Base-by-base conservation (phyloP, 2,888 invertebrate genomes). In the Yponomeuta malinellus region DNA sequence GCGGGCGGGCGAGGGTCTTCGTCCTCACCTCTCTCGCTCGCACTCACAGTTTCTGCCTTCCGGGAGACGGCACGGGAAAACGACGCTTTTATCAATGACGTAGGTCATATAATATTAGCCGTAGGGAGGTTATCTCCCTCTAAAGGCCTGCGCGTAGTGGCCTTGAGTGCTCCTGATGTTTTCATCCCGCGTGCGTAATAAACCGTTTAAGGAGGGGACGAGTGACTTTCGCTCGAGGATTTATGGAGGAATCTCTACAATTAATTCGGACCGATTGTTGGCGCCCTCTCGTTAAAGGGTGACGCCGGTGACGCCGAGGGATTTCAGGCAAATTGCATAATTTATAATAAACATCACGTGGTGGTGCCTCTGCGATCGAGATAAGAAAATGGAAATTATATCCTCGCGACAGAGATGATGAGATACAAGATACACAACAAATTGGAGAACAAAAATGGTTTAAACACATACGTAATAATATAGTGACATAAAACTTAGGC, bases 181-280 rank as follows among this genome's bases (percentile, higher is more conserved):
- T 90, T 89, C 89, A 90, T 91, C 89, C 85, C 87, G 85, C 80
- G 87, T 81, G 89, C 86, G 89, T 90, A 90, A 89, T 91, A 91
- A 90, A 90, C 83, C 88, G 87, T 89, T 90, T 89, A 90, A 85
- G 82, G 81, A 85, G 84, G 88, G 89, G 79, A 82, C 85, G 81
- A 86, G 86, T 85, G 88, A 88, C 88, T 89, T 86, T 85, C 86
- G 84, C 84, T 84, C 83, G 86, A 87, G 86, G 90, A 91, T 91
- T 91, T 90, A 89, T 90, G 83, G 79, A 79, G 79, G 83, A 88
- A 87, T 89, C 87, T 88, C 83, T 81, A 83, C 82, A 87, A 90
- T 90, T 91, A 90, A 89, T 90, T 88, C 85, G 81, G 74, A 73
- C 78, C 79, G 86, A 88, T 86, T 89, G 86, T 79, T 81, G 78